phyloP scores from a whole-genome alignment of 2,888 invertebrate species.

The Sipha maydis region DNA sequence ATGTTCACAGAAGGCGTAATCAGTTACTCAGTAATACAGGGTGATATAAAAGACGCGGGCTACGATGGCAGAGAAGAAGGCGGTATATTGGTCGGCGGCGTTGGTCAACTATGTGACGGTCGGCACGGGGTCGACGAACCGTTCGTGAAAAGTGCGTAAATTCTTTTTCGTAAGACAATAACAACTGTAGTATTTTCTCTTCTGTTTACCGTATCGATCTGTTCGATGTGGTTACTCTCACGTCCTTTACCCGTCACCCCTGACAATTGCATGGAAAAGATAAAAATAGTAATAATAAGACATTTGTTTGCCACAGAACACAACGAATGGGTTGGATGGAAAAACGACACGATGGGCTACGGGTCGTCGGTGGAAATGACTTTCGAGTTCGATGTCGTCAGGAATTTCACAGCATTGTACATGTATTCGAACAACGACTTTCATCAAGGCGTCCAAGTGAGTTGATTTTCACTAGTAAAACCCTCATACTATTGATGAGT shows the following conservation, averaged over 20 bases:
- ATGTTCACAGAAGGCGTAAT: conserved; percentile 73
- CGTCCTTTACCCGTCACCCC: too few species aligned
- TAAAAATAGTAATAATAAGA: conserved; percentile 3
- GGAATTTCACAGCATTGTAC: conserved; percentile 76
- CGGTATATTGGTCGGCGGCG: conserved; percentile 72
- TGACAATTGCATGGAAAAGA: too few species aligned
- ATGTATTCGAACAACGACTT: conserved; percentile 79
- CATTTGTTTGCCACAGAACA: conserved; percentile 60
- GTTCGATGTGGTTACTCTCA: background rate
- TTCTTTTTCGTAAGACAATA: background rate
- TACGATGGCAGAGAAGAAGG: conserved; percentile 74
- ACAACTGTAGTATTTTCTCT: background rate
- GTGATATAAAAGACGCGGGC: conserved; percentile 74
- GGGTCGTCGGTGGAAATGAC: conserved; percentile 73
- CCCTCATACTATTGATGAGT: background rate
- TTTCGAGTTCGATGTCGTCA: conserved; percentile 77
- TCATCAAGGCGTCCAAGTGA: conserved; percentile 75
- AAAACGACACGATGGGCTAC: conserved; percentile 71
- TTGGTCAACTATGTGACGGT: conserved; percentile 78
- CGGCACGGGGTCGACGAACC: conserved; percentile 69
- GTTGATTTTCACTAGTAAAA: conserved; percentile 55
- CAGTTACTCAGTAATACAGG: conserved; percentile 83
- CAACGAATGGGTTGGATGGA: conserved; percentile 81
- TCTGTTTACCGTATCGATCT: background rate
- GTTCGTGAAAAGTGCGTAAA: conserved; percentile 45